These are phyloP conservation scores for Lepus europaeus DNA, from an alignment of 2,113 vertebrate genomes.

Conservation along the genomic window DNA sequence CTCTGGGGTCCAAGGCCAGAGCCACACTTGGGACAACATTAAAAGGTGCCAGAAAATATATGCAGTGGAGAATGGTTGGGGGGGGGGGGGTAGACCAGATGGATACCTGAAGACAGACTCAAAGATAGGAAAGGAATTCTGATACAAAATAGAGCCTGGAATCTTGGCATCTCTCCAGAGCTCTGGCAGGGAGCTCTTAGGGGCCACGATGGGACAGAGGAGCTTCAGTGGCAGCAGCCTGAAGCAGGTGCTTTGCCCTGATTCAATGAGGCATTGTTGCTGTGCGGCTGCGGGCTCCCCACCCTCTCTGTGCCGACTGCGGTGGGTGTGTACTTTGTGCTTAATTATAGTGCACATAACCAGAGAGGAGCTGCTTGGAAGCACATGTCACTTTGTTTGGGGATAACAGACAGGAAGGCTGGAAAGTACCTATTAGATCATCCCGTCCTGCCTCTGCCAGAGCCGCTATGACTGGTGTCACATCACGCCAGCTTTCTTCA, in stretches of 20 bases:
- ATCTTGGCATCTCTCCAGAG: neutral
- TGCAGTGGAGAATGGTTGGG: neutral
- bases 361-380: slow-evolving; percentile 52
- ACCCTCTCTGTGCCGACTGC: slow-evolving; percentile 64
- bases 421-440: slow-evolving; percentile 70
- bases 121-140: neutral
- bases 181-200: neutral
- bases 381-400: slow-evolving; percentile 76
- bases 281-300: neutral
- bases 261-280: neutral
- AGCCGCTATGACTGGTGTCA: neutral
- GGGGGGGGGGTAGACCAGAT: neutral
- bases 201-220: accelerated
- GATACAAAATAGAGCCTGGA: neutral
- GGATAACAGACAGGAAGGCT: slow-evolving; percentile 54
- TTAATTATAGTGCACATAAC: slow-evolving; percentile 69
- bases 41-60: neutral
- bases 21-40: too few relatives aligned
- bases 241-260: neutral
- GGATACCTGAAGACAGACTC: neutral
- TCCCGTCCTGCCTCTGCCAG: slow-evolving; percentile 34
- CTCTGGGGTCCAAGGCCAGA: neutral
- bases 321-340: slow-evolving; percentile 46
- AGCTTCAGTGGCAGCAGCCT: accelerated
- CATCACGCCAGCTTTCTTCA: neutral